phyloP scores from a whole-genome alignment of 2,888 invertebrate species.

The Nycteola revayana region DNA sequence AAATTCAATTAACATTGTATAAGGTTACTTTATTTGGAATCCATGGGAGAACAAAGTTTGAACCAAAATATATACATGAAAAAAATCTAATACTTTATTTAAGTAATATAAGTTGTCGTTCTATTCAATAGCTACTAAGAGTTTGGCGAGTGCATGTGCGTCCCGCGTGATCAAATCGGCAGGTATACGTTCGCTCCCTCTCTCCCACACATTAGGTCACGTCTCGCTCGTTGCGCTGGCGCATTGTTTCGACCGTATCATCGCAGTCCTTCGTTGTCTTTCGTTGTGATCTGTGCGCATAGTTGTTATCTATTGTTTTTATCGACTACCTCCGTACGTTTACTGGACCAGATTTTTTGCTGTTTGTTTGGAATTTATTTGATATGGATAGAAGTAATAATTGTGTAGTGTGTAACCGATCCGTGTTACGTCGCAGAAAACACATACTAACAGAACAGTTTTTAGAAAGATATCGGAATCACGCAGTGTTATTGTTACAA shows the following conservation, averaged over 20 bases:
- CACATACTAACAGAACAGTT: slow-evolving; percentile 2
- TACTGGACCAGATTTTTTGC: slow-evolving; percentile 2
- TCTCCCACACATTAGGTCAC: slow-evolving; percentile 1
- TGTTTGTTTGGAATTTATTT: slow-evolving; percentile 1
- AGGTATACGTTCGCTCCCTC: slow-evolving; percentile 2
- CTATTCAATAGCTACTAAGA: slow-evolving; percentile 1
- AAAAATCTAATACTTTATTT: background rate
- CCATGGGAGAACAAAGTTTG: background rate
- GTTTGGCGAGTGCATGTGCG: slow-evolving; percentile 2
- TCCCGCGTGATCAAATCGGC: slow-evolving; percentile 1
- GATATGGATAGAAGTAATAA: slow-evolving; percentile 3
- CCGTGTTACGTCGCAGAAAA: slow-evolving; percentile 3
- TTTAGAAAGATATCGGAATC: slow-evolving; percentile 14
- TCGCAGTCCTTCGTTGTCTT: slow-evolving; percentile 3
- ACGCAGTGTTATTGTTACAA: slow-evolving; percentile 15
- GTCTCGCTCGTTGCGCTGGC: slow-evolving; percentile 2
- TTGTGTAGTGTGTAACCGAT: slow-evolving; percentile 3
- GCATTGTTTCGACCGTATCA: slow-evolving; percentile 1
- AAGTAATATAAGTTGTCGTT: too few relatives aligned
- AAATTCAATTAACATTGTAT: background rate
- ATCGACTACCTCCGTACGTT: background rate
- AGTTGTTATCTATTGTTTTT: background rate
- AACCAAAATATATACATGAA: background rate
- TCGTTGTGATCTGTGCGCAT: slow-evolving; percentile 3
- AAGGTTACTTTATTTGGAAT: background rate